These are phyloP conservation scores for Hylyphantes graminicola DNA, from an alignment of 1,140 invertebrate species.

Conservation along the genomic window DNA sequence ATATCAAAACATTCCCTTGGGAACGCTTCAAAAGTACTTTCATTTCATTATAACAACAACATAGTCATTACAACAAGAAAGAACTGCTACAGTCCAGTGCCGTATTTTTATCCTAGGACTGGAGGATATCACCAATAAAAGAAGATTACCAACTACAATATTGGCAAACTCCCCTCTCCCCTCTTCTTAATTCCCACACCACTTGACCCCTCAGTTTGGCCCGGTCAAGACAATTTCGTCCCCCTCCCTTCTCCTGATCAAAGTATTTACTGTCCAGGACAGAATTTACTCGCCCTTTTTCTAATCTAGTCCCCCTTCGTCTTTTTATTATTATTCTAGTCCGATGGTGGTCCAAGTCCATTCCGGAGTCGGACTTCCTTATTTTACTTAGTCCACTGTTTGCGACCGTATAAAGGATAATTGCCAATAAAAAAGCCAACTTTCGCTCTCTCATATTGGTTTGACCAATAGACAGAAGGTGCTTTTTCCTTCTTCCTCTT, in stretches of 20 bases:
- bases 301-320: conserved; percentile 45
- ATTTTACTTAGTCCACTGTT: conserved; percentile 56
- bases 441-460: conserved; percentile 53
- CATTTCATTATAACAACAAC: too few relatives aligned
- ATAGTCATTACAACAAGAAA: too few relatives aligned
- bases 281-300: conserved; percentile 57
- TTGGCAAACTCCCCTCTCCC: too few relatives aligned
- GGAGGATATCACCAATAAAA: too few relatives aligned
- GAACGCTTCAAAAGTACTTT: too few relatives aligned
- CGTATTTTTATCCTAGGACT: too few relatives aligned
- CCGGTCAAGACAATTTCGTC: not conserved
- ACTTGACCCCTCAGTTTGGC: conserved; percentile 17
- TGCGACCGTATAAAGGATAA: conserved; percentile 56
- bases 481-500: conserved; percentile 1
- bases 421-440: conserved; percentile 59
- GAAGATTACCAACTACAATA: too few relatives aligned
- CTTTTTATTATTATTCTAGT: not conserved
- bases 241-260: conserved; percentile 39
- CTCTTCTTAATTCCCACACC: conserved; percentile 12
- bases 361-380: conserved; percentile 29
- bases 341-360: not conserved
- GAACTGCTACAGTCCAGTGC: too few relatives aligned
- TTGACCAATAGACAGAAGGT: conserved; percentile 45
- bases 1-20: too few relatives aligned
- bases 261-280: conserved; percentile 50